Evolutionary conservation across 2,113 vertebrate species (phyloP).

Genomic region (Struthio camelus): DNA sequence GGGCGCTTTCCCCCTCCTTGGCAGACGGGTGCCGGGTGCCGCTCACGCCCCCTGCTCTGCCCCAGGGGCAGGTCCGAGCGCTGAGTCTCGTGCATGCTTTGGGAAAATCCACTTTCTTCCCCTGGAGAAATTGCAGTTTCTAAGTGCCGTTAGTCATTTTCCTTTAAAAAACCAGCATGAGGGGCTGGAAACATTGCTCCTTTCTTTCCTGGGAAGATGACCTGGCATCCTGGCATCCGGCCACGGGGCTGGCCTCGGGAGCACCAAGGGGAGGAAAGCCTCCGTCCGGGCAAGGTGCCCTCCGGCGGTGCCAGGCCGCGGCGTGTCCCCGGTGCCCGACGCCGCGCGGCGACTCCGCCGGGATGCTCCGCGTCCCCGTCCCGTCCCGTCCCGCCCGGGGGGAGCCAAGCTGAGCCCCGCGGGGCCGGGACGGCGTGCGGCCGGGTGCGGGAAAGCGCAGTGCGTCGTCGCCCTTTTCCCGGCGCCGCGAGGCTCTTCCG

Average conservation of each 20-base stretch:
- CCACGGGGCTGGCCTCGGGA: conserved; percentile 54
- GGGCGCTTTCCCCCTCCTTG: not conserved
- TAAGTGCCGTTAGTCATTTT: conserved; percentile 70
- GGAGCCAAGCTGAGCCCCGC: too few species aligned
- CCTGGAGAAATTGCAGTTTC: conserved; percentile 64
- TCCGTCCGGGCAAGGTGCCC: not conserved
- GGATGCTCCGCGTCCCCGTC: too few species aligned
- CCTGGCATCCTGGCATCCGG: conserved; percentile 57
- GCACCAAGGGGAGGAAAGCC: not conserved
- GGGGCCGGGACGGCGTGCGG: too few species aligned
- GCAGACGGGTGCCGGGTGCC: conserved; percentile 56
- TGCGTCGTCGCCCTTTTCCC: too few species aligned
- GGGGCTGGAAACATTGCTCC: conserved; percentile 68
- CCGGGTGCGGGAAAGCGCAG: too few species aligned
- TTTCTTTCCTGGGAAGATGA: conserved; percentile 64
- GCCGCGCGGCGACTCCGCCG: too few species aligned
- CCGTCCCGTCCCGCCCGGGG: too few species aligned
- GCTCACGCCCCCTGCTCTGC: conserved; percentile 6
- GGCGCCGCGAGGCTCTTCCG: too few species aligned
- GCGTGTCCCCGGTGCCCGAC: too few species aligned
- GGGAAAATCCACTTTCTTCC: conserved; percentile 62
- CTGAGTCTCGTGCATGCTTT: conserved; percentile 57
- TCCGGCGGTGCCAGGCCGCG: rapidly evolving
- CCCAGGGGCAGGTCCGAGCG: conserved; percentile 18
- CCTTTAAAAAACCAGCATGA: conserved; percentile 47